Base-by-base conservation (phyloP, 92 coral and sea anemone species). In the Scolanthus callimorphus region DNA sequence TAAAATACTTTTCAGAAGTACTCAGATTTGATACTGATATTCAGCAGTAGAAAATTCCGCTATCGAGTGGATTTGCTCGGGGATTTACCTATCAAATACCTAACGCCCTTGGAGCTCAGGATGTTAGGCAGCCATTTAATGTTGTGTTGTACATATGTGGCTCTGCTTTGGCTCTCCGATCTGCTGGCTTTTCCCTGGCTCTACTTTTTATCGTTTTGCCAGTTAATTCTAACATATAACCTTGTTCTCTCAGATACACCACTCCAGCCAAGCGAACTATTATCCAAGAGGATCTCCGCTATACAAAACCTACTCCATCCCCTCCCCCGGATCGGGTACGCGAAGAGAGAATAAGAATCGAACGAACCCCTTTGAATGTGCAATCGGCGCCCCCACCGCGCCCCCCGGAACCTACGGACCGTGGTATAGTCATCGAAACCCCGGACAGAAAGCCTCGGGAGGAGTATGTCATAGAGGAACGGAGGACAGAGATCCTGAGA, bases 381-480 rank as follows among this genome's bases (percentile, higher is more conserved):
- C 63, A 82, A 43, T 62, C 31, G 0, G 53, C 74, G 31, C 79
- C 83, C 13, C 89, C 89, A 25, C 59, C 82, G 3, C 47, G 59
- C 28, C 78, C 82, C 17, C 55, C 70, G 29, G 83, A 58, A 22
- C 81, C 77, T 17, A 34, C 49, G 20, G 77, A 80, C 45, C 78
- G 51, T 34, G 17, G 31, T 20, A 52, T 57, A 1, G 67, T 46
- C 17, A 76, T 61, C 26, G 86, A 80, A 24, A 54, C 73, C 39
- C 59, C 80, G 17, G 39, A 57, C 15, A 41, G 23, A 0, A 25
- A 15, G 21, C 57, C 64, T 15, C 41, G 39, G 29, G 80, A 72
- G 19, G 85, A 79, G 15, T 81, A 86, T 61, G 65, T 48, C 21
- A 61, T 59, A 48, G 81, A 82, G 39, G 84, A 76, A 39, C 81